Base-by-base conservation (phyloP, 2,888 invertebrate genomes). In the Labia minor region DNA sequence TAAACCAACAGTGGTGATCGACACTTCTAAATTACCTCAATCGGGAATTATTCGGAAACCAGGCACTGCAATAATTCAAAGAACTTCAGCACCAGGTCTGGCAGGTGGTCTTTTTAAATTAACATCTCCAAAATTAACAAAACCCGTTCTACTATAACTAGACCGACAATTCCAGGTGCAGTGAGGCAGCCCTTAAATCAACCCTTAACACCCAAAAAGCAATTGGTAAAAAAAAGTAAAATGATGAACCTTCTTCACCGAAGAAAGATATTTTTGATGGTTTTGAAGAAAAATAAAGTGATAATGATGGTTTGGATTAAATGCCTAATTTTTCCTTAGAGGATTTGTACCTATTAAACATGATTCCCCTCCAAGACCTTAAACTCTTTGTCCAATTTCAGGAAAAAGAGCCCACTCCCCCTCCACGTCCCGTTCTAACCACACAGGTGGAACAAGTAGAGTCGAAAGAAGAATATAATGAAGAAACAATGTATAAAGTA, bases 321-420 rank as follows among this genome's bases (percentile, higher is more conserved):
- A 65, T 70, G 16, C 67, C 68, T 4, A 69, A 66, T 33, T 62
- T 68, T n/a, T 66, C 66, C 26, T 65, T 69, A 67, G 67, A 64
- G 49, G 67, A 70, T 19, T 81, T 69, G 82, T 82, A 69, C 76
- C 84, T 62, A 78, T 84, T 14, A 78, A 79, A 70, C 83, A 83
- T 0, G 82, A 82, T n/a, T 85, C 85, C 74, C 88, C 87, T 19
- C 84, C 85, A 10, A 81, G 85, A 68, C 85, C 85, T 66, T 84
- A 88, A 66, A 86, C 88, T 63, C 79, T 92, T 70, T 90, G 90
- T 74, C 87, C 87, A 0, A 77, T 83, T 16, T 86, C 86, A 1
- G 87, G 86, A 66, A 78, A 79, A 72, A 75, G 83, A 85, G 76
- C 81, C 82, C 72, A 81, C 84, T 66, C 81, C 83, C 14, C 72